Percentiles rank a stretch among this genome's conserved stretches.
Evolutionary conservation across 2,797 vertebrate genomes (phyloP).

Genomic region (Rhincodon typus): DNA sequence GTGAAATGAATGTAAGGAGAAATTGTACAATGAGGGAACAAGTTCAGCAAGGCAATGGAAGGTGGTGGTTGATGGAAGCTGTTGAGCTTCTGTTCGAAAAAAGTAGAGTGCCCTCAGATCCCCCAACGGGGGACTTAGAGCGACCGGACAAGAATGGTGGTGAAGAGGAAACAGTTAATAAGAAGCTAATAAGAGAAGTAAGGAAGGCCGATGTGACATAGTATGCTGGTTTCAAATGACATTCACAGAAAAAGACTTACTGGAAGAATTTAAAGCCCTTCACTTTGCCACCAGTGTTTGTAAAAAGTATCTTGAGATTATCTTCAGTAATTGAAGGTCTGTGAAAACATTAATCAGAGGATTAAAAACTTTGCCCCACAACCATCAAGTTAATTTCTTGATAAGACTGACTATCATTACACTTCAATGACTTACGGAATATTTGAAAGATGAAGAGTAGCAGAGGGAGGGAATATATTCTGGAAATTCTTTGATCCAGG

Average conservation of each 20-base stretch:
- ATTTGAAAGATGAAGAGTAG: constrained; percentile 92
- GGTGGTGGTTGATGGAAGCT: too few relatives aligned
- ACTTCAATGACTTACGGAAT: constrained; percentile 75
- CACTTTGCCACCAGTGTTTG: constrained; percentile 88
- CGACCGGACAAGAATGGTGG: too few relatives aligned
- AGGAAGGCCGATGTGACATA: not conserved
- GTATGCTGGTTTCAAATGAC: not conserved
- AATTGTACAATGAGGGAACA: too few relatives aligned
- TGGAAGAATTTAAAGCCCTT: constrained; percentile 98
- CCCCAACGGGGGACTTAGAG: too few relatives aligned
- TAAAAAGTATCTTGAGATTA: constrained; percentile 83
- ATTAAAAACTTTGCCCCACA: not conserved
- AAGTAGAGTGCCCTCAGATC: too few relatives aligned
- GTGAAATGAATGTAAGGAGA: too few relatives aligned
- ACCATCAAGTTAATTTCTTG: not conserved
- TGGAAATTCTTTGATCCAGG: constrained; percentile 97
- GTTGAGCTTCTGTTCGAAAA: too few relatives aligned
- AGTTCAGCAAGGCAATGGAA: too few relatives aligned
- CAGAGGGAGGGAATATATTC: constrained; percentile 94
- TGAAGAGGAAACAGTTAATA: not conserved
- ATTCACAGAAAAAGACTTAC: constrained; percentile 63
- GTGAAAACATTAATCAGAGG: constrained; percentile 41
- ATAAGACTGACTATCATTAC: not conserved
- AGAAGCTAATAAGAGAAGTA: not conserved
- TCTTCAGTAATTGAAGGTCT: constrained; percentile 89